Evolutionary conservation across 2,113 vertebrate species (phyloP).

Genomic region (Falcunculus frontatus): DNA sequence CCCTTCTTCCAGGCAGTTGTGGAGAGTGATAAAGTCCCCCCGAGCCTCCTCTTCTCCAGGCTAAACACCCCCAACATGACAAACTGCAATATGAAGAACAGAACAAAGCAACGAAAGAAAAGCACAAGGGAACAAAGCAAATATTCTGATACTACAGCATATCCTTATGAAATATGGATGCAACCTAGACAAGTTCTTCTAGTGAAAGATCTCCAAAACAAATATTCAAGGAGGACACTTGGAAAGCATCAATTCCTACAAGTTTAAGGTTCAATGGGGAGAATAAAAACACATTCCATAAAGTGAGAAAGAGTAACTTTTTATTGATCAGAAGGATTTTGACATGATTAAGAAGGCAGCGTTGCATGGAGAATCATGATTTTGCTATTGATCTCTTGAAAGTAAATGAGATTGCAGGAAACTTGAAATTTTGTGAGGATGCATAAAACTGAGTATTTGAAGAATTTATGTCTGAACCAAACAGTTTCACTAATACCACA

Average conservation of each 20-base stretch:
- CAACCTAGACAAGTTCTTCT: not conserved
- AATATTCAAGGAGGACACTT: not conserved
- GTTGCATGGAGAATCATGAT: not conserved
- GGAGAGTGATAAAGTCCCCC: not conserved
- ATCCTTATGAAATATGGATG: not conserved
- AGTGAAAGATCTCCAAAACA: not conserved
- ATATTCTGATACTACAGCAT: not conserved
- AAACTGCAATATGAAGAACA: not conserved
- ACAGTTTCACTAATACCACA: not conserved
- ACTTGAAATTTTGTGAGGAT: not conserved
- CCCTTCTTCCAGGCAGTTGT: not conserved
- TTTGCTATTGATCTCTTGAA: not conserved
- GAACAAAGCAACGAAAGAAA: not conserved
- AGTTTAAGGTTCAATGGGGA: not conserved
- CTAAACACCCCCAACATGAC: fast-evolving
- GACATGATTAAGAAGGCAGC: not conserved
- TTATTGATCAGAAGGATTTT: not conserved
- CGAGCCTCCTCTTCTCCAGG: not conserved
- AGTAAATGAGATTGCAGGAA: not conserved
- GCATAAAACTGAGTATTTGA: not conserved
- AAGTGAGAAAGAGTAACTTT: not conserved
- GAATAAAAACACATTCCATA: not conserved
- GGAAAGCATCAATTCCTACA: not conserved
- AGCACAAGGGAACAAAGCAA: not conserved
- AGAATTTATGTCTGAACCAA: not conserved